These are phyloP conservation scores for Herpetotheres cachinnans DNA, from an alignment of 2,113 vertebrate genomes.

Conservation along the genomic window DNA sequence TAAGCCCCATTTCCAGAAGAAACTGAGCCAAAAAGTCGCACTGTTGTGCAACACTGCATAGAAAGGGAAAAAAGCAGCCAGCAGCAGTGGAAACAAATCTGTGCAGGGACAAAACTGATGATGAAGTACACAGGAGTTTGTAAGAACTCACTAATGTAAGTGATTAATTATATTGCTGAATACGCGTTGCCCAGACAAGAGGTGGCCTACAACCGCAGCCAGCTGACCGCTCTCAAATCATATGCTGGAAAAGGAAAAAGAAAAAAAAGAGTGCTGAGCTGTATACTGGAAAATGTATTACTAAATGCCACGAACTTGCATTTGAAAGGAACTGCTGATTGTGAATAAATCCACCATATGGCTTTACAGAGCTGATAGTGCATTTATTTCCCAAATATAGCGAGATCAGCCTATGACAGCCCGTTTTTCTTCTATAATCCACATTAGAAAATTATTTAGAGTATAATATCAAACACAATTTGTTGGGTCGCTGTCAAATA, in stretches of 20 bases:
- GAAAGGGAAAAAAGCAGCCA: background rate
- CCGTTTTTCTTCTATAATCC: slow-evolving; percentile 51
- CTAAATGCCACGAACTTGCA: slow-evolving; percentile 19
- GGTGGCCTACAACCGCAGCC: background rate
- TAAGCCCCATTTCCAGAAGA: background rate
- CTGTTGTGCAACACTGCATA: background rate
- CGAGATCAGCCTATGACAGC: slow-evolving; percentile 23
- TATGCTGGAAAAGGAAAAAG: background rate
- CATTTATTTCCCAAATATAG: slow-evolving; percentile 55
- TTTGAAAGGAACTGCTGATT: slow-evolving; percentile 65
- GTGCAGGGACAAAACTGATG: background rate
- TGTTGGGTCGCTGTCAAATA: background rate
- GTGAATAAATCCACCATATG: slow-evolving; percentile 64
- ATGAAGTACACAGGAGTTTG: background rate
- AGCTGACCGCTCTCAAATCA: background rate
- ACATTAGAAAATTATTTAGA: slow-evolving; percentile 30
- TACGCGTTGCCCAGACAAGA: background rate
- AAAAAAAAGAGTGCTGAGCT: slow-evolving; percentile 28
- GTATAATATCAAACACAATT: background rate
- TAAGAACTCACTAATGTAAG: slow-evolving; percentile 22
- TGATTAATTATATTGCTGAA: slow-evolving; percentile 36
- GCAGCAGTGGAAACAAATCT: background rate
- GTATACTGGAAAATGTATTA: slow-evolving; percentile 43
- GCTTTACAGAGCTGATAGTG: slow-evolving; percentile 46
- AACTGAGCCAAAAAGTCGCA: background rate